These are phyloP conservation scores for Euproctis similis DNA, from an alignment of 2,888 invertebrate genomes.

Conservation along the genomic window DNA sequence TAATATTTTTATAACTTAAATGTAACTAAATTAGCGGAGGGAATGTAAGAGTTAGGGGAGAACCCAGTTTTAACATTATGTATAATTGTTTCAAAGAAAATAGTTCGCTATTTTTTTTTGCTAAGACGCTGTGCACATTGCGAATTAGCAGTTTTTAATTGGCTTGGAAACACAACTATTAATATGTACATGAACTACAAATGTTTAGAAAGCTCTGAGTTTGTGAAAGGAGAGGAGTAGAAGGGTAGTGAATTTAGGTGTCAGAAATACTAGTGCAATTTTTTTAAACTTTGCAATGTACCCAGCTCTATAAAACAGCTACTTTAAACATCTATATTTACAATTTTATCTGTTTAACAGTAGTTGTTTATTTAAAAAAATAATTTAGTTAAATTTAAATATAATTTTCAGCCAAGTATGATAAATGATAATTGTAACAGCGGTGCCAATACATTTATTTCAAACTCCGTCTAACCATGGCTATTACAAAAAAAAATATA, in stretches of 20 bases:
- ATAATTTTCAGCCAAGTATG: conserved; percentile 10
- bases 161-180: too few species aligned
- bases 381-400: conserved; percentile 49
- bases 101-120: conserved; percentile 12
- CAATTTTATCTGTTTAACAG: conserved; percentile 40
- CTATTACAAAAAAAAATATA: too few species aligned
- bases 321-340: conserved; percentile 53
- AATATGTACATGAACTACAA: too few species aligned
- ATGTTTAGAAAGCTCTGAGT: too few species aligned
- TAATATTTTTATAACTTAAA: conserved; percentile 28
- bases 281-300: background rate
- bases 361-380: too few species aligned
- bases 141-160: too few species aligned
- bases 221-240: too few species aligned
- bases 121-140: background rate
- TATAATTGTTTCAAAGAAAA: conserved; percentile 20
- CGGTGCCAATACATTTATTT: too few species aligned
- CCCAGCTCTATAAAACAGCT: conserved; percentile 14
- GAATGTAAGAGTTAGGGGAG: conserved; percentile 29
- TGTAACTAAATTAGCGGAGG: conserved; percentile 41
- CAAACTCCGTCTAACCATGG: too few species aligned
- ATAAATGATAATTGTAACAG: too few species aligned
- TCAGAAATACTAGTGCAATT: too few species aligned
- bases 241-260: too few species aligned
- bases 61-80: conserved; percentile 29